Evolutionary conservation across 2,888 invertebrate genomes (phyloP).

Genomic region (Erpobdella octoculata): DNA sequence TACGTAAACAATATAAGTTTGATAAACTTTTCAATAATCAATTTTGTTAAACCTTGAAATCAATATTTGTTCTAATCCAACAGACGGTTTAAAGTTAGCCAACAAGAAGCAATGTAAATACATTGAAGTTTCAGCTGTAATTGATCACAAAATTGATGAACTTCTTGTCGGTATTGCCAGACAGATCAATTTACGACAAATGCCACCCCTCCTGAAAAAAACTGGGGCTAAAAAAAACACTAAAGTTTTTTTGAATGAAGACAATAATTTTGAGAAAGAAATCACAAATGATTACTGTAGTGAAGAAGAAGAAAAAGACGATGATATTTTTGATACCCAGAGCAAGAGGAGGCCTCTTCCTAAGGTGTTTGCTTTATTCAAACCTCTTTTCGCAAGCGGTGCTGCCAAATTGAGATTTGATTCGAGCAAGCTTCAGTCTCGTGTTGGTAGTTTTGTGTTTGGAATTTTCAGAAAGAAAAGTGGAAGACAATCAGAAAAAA

Average conservation of each 20-base stretch:
- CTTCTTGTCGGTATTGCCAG: constrained; percentile 81
- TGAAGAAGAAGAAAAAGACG: neutral
- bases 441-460: constrained; percentile 8
- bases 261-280: neutral
- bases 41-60: too few relatives aligned
- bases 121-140: constrained; percentile 86
- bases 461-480: constrained; percentile 4
- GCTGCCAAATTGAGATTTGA: neutral
- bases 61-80: neutral
- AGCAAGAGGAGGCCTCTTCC: too few relatives aligned
- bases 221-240: neutral
- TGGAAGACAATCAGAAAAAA: neutral
- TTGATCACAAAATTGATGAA: constrained; percentile 91
- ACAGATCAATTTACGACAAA: constrained; percentile 67
- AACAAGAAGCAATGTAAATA: constrained; percentile 70
- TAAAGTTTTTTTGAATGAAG: neutral
- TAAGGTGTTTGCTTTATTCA: neutral
- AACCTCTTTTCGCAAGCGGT: neutral
- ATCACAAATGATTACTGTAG: neutral
- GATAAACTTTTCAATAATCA: too few relatives aligned
- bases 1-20: too few relatives aligned
- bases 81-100: constrained; percentile 33
- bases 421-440: neutral
- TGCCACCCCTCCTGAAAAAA: neutral
- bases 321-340: too few relatives aligned